A percentile compares a stretch with the other conserved stretches of the same genome.
These are phyloP conservation scores for Cryptoprocta ferox DNA, from an alignment of 2,797 vertebrate species.

Conservation along the genomic window DNA sequence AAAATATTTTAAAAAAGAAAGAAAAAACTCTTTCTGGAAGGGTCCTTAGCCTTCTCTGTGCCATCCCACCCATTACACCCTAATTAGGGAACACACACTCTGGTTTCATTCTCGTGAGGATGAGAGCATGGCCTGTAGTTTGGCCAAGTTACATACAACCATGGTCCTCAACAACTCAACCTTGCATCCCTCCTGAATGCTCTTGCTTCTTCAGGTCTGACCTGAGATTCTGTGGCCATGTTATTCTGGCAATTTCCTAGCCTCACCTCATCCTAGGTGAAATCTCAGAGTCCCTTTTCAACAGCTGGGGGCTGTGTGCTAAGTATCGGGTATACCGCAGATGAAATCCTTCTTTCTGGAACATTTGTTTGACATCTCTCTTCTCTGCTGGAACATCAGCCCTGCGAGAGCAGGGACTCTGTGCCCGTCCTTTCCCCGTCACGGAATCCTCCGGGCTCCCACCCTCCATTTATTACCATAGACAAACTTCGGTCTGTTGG, in stretches of 20 bases:
- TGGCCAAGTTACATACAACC: not conserved
- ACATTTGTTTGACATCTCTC: not conserved
- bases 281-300: not conserved
- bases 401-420: not conserved
- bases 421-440: not conserved
- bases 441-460: not conserved
- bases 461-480: not conserved
- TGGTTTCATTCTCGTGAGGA: not conserved
- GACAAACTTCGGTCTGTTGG: not conserved
- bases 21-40: no score
- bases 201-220: not conserved
- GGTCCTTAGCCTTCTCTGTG: not conserved
- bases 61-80: not conserved
- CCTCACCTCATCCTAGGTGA: not conserved
- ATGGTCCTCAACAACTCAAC: fast-evolving
- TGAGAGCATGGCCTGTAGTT: not conserved
- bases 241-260: not conserved
- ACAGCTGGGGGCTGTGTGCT: not conserved
- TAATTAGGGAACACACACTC: fast-evolving
- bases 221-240: not conserved
- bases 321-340: not conserved
- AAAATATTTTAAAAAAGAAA: no score
- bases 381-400: not conserved
- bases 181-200: not conserved
- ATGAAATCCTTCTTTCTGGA: not conserved